Percentiles rank a stretch among this genome's conserved stretches.
Evolutionary conservation across 2,888 invertebrate genomes (phyloP).

Genomic region (Pollenia angustigena): DNA sequence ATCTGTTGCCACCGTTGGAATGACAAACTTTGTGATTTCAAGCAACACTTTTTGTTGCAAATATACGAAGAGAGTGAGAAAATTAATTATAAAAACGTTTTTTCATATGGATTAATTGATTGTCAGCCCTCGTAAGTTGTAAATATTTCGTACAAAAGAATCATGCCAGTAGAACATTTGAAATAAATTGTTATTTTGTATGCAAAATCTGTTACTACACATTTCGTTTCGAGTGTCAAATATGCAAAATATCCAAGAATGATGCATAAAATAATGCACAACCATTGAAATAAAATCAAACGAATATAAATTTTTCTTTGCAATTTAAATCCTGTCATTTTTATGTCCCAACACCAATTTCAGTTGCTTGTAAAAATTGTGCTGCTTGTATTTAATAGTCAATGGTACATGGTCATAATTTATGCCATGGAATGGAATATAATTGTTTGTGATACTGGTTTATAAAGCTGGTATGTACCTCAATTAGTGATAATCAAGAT

Average conservation of each 20-base stretch:
- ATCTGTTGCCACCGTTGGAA: conserved; percentile 24
- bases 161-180: conserved; percentile 38
- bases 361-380: conserved; percentile 31
- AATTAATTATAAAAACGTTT: background rate
- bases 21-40: conserved; percentile 23
- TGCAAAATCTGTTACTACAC: conserved; percentile 30
- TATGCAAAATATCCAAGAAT: conserved; percentile 36
- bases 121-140: background rate
- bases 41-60: background rate
- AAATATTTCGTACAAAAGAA: background rate
- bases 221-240: conserved; percentile 53
- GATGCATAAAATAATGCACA: conserved; percentile 26
- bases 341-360: conserved; percentile 50
- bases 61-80: conserved; percentile 1
- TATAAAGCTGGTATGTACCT: background rate
- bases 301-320: conserved; percentile 53
- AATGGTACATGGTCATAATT: conserved; percentile 19
- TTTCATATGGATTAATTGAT: background rate
- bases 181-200: conserved; percentile 52
- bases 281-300: conserved; percentile 28
- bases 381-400: conserved; percentile 37
- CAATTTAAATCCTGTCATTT: conserved; percentile 60
- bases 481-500: conserved; percentile 56
- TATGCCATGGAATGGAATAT: conserved; percentile 18
- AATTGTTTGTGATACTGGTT: conserved; percentile 48